These are phyloP conservation scores for Argyrosomus japonicus DNA, from an alignment of 2,113 vertebrate species.

Conservation along the genomic window DNA sequence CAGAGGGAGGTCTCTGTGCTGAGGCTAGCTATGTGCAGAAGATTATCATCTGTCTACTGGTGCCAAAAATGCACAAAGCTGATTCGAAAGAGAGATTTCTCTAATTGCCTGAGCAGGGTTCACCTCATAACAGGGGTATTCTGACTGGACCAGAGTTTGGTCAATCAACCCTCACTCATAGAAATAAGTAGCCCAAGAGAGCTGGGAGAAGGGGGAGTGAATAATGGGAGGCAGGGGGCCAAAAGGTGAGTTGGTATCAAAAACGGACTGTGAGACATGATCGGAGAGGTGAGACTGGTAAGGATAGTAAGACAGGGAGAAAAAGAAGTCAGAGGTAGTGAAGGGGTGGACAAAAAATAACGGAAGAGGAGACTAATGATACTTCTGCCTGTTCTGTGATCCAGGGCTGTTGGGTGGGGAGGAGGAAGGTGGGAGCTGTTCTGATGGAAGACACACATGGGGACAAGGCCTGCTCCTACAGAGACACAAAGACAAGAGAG, in stretches of 20 bases:
- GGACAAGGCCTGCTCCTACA: slow-evolving; percentile 77
- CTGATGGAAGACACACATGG: slow-evolving; percentile 75
- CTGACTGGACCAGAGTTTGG: slow-evolving; percentile 44
- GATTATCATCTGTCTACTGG: slow-evolving; percentile 68
- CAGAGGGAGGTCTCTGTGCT: slow-evolving; percentile 53
- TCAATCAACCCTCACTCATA: slow-evolving; percentile 44
- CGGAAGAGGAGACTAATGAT: slow-evolving; percentile 55
- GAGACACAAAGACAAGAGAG: slow-evolving; percentile 76
- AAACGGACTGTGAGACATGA: slow-evolving; percentile 13
- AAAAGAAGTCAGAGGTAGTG: background rate
- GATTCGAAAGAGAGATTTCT: slow-evolving; percentile 70
- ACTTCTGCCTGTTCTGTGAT: slow-evolving; percentile 81
- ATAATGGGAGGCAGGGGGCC: slow-evolving; percentile 5
- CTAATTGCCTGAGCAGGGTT: slow-evolving; percentile 60
- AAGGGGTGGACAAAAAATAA: slow-evolving; percentile 14
- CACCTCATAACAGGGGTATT: slow-evolving; percentile 52
- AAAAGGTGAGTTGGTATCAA: slow-evolving; percentile 7
- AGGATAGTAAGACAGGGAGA: background rate
- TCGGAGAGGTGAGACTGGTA: slow-evolving; percentile 3
- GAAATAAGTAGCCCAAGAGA: slow-evolving; percentile 12
- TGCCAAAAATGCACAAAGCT: slow-evolving; percentile 75
- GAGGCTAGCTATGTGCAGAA: slow-evolving; percentile 43
- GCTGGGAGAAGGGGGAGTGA: background rate
- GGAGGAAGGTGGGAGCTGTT: slow-evolving; percentile 74
- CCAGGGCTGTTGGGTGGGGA: slow-evolving; percentile 76